Percentiles rank a stretch among this genome's conserved stretches.
These are phyloP conservation scores for Phoebastria nigripes DNA, from an alignment of 2,797 vertebrate genomes.

Conservation along the genomic window DNA sequence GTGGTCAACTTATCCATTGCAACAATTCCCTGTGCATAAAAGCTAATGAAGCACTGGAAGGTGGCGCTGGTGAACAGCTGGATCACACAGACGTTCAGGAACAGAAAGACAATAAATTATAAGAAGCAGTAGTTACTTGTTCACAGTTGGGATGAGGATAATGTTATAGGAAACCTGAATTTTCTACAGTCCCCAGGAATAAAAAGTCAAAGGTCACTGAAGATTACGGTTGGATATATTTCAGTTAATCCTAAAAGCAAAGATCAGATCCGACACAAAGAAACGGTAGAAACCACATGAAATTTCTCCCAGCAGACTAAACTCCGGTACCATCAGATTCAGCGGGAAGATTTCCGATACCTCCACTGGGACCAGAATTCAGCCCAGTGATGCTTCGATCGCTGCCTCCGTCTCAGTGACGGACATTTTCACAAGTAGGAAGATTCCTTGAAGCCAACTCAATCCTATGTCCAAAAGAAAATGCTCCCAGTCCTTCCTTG, in stretches of 20 bases:
- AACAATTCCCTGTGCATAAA: conserved; percentile 66
- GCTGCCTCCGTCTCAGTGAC: not conserved
- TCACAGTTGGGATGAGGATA: conserved; percentile 57
- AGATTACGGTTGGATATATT: not conserved
- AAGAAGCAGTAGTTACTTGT: conserved; percentile 58
- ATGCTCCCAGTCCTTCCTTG: not conserved
- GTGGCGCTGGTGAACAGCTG: conserved; percentile 15
- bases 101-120: conserved; percentile 64
- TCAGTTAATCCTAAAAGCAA: not conserved
- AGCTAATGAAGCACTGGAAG: conserved; percentile 58
- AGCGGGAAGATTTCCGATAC: not conserved
- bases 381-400: not conserved
- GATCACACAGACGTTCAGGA: conserved; percentile 18
- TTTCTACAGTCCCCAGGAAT: conserved; percentile 20
- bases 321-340: not conserved
- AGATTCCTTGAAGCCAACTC: not conserved
- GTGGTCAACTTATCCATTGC: conserved; percentile 45
- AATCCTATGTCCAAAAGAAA: not conserved
- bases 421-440: not conserved
- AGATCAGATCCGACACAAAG: not conserved
- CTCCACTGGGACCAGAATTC: not conserved
- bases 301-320: not conserved
- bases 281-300: not conserved
- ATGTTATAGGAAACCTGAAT: conserved; percentile 57
- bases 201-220: conserved; percentile 27